Base-by-base conservation (phyloP, 2,888 invertebrate genomes). In the Spodoptera picta region DNA sequence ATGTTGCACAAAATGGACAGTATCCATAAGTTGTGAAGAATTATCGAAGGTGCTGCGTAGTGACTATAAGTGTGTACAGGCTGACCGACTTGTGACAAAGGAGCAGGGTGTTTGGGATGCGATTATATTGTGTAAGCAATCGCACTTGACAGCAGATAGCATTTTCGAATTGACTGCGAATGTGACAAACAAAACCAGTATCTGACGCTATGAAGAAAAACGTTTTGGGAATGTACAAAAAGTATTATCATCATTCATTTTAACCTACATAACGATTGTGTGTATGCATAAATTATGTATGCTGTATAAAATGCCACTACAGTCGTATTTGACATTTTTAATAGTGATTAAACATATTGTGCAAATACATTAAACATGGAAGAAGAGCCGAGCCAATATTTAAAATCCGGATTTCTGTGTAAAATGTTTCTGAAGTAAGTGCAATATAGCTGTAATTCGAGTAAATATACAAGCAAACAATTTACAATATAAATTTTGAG, bases 351-450 rank as follows among this genome's bases (percentile, higher is more conserved):
- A 82, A 82, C 80, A 73, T 84, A 83, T 82, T 83, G 80, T 82
- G 79, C 83, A 81, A 84, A 82, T 85, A 85, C 86, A 86, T 86
- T 80, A 85, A 36, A 86, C 82, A 87, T 89, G 86, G 85, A 89
- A 87, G 82, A 89, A 86, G 88, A 92, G 87, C 94, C 94, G 94
- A 94, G 94, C 94, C 94, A 94, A 91, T 94, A 93, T 92, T 92
- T 91, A 90, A 92, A 90, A 90, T 88, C 92, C 89, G 90, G 92
- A 92, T 92, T 91, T 92, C 88, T 89, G 87, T 91, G 89, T 90
- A 91, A 86, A 87, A 83, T 85, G 81, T 88, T 87, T 90, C 85
- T 85, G 85, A 86, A 84, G 83, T 90, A 90, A 91, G 92, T 93
- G 93, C 93, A 93, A 91, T 92, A 66, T 93, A 93, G 90, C 80